A percentile compares a stretch with the other conserved stretches of the same genome.
These are phyloP conservation scores for Plecotus auritus DNA, from an alignment of 2,113 vertebrate species.

Conservation along the genomic window DNA sequence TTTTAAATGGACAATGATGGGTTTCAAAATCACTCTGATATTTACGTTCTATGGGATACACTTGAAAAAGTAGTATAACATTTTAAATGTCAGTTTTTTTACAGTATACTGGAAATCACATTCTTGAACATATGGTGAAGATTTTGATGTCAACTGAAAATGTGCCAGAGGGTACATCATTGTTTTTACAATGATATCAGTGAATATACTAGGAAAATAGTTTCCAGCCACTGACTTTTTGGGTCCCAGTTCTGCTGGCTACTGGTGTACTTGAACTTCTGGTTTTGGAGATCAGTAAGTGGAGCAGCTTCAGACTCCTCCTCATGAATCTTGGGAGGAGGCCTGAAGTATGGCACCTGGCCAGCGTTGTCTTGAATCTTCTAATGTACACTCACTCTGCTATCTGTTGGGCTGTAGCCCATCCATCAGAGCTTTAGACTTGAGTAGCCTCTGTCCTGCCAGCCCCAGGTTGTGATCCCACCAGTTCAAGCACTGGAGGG, in stretches of 20 bases:
- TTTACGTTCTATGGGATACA: neutral
- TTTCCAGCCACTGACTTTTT: neutral
- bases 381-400: neutral
- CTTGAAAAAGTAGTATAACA: constrained; percentile 11
- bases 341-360: neutral
- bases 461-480: neutral
- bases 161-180: neutral
- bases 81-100: constrained; percentile 27
- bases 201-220: neutral
- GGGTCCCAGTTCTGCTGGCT: neutral
- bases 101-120: neutral
- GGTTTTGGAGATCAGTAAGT: neutral
- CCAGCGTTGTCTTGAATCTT: neutral
- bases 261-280: neutral
- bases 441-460: neutral
- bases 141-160: constrained; percentile 17
- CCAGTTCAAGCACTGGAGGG: too few relatives aligned
- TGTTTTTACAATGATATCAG: neutral
- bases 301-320: neutral
- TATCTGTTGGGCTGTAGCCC: neutral
- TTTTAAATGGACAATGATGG: neutral
- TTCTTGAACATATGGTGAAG: neutral
- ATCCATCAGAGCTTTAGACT: neutral
- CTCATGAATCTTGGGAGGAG: neutral
- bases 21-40: neutral